Conservation (phyloP, 2,797 vertebrate genomes). For the Rhabdomys pumilio region DNA sequence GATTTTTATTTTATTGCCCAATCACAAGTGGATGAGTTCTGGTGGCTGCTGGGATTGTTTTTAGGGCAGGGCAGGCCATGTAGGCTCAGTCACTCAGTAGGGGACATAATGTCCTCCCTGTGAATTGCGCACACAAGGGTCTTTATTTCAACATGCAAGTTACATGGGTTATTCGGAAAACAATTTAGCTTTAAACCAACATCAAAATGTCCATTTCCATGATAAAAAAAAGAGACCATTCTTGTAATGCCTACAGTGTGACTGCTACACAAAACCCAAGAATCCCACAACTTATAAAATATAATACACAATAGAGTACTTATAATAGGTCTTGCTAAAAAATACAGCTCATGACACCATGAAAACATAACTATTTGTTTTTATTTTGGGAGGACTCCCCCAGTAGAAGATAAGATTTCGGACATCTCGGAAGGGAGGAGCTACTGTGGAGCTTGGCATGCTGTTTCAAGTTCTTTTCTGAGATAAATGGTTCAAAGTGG, state of each 20-base stretch:
- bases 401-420: neutral
- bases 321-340: neutral
- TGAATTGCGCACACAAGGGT: neutral
- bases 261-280: neutral
- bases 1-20: neutral
- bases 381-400: neutral
- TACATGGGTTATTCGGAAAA: neutral
- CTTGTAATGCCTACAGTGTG: neutral
- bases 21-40: neutral
- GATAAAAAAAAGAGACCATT: neutral
- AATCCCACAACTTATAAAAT: constrained; percentile 1
- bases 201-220: neutral
- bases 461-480: neutral
- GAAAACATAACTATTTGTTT: neutral
- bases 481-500: neutral
- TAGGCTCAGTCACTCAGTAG: neutral
- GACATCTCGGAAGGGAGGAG: neutral
- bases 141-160: neutral
- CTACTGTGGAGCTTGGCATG: neutral
- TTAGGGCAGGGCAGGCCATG: fast-evolving
- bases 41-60: neutral
- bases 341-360: neutral
- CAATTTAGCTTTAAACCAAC: constrained; percentile 20
- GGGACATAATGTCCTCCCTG: neutral
- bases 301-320: neutral